Evolutionary conservation across 2,888 invertebrate genomes (phyloP), one percentile per base, ranked within the genome.

Genomic region (Adelphocoris suturalis): DNA sequence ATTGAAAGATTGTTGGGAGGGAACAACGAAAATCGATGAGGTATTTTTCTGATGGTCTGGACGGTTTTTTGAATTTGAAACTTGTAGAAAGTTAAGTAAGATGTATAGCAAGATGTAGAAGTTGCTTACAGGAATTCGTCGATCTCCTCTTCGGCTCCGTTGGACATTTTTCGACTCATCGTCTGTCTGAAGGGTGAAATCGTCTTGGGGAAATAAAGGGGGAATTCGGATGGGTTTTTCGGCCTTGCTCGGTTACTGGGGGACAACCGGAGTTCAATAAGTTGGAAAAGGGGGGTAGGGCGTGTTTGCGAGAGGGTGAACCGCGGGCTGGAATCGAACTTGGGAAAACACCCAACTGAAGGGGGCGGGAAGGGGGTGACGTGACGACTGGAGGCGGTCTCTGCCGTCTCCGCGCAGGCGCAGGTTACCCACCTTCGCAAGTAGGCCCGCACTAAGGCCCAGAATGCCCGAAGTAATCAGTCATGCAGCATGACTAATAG

Each of bases 81-180:
- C 28, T 12, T 85, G 19, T 28, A 23, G 55, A 14, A 5, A 19
- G 23, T 14, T 86, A 55, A 7, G 2, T 2, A 13, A 87, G 28
- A 46, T 27, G 37, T 57, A 14, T 48, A 37, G 46, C 0, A 3
- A n/a, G n/a, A n/a, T 78, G 19, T 52, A 4, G 52, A 13, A 52
- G 13, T n/a, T 48, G 2, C 93, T 93, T 93, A 92, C 92, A 93
- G 87, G 91, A 92, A 90, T 92, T 92, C 91, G 89, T 91, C 89
- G 76, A 90, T 85, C 82, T 91, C 91, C 68, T 91, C 91, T 48
- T 91, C 91, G 23, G 91, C 90, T 78, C 91, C 91, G 90, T 91
- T 91, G 46, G 91, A 91, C 90, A 90, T 90, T 90, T 90, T 91
- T 23, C 91, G 84, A 28, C 75, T 90, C 91, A 91, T 91, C 19